Percentiles rank a stretch among this genome's conserved stretches.
Conservation (phyloP, 2,797 vertebrate species). For the Stomatorhinus walkeri region DNA sequence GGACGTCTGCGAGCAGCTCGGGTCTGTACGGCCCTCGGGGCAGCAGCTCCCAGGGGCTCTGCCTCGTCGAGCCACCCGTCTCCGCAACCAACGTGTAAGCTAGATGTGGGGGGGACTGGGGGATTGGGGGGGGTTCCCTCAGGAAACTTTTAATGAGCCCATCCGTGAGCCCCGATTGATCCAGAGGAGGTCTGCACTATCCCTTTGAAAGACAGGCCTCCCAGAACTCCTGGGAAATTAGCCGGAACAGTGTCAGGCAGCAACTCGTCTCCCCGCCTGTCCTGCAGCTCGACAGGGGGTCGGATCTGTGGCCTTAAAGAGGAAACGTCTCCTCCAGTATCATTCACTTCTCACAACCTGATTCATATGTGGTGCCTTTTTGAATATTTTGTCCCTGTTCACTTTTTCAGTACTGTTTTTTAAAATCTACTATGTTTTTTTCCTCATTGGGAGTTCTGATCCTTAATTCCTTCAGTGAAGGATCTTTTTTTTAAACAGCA, state of each 20-base stretch:
- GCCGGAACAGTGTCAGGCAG: background rate
- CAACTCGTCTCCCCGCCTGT: background rate
- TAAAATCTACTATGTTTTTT: background rate
- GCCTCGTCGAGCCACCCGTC: constrained; percentile 47
- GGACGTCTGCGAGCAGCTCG: background rate
- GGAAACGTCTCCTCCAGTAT: background rate
- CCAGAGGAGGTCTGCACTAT: background rate
- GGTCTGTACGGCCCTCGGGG: constrained; percentile 46
- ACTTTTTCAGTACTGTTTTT: constrained; percentile 14
- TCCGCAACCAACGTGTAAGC: constrained; percentile 54
- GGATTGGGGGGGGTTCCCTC: background rate
- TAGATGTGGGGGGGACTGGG: constrained; percentile 12
- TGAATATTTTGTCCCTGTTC: constrained; percentile 12
- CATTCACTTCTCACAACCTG: constrained; percentile 2
- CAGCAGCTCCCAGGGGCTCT: constrained; percentile 42
- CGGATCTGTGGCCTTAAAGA: background rate
- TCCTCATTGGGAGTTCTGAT: background rate
- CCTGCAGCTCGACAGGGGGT: background rate
- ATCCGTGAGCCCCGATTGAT: background rate
- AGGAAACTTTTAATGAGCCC: background rate
- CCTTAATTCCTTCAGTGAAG: constrained; percentile 51
- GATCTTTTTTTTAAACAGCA: constrained; percentile 24
- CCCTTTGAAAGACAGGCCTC: background rate
- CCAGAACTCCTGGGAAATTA: background rate
- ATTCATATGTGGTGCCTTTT: background rate